These are phyloP conservation scores for Saxidomus purpurata DNA, from an alignment of 1,140 invertebrate species.

Conservation along the genomic window DNA sequence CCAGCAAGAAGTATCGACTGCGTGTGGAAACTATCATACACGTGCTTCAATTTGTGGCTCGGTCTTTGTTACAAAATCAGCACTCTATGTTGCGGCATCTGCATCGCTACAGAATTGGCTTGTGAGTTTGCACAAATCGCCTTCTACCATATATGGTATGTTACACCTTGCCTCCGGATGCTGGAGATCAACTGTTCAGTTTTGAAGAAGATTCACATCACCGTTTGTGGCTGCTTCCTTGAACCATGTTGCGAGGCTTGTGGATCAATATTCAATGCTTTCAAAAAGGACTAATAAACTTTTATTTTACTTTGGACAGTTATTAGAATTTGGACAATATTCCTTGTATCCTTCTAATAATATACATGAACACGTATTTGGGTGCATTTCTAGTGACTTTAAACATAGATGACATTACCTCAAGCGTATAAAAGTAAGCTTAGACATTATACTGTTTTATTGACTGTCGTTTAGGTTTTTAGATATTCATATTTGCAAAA, in stretches of 20 bases:
- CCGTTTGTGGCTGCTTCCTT: constrained; percentile 38
- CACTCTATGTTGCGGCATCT: constrained; percentile 90
- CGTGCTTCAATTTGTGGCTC: constrained; percentile 90
- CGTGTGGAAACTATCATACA: constrained; percentile 91
- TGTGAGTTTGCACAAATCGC: constrained; percentile 92
- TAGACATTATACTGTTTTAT: no score
- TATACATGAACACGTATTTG: no score
- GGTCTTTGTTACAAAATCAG: constrained; percentile 91
- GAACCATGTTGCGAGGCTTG: constrained; percentile 61
- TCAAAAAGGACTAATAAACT: constrained; percentile 32
- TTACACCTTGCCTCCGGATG: constrained; percentile 80
- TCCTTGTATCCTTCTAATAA: no score
- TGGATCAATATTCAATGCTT: constrained; percentile 38
- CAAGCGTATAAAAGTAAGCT: no score
- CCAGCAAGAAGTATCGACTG: constrained; percentile 91
- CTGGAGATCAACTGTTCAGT: constrained; percentile 43
- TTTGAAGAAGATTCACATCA: constrained; percentile 32
- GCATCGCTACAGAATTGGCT: constrained; percentile 90
- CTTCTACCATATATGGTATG: constrained; percentile 87
- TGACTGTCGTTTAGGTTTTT: no score
- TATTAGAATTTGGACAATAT: no score
- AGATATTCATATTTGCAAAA: no score
- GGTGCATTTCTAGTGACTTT: no score
- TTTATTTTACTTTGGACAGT: no score
- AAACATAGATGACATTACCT: no score